Evolutionary conservation across 1,140 invertebrate genomes (phyloP), one percentile per base, ranked within the genome.

Genomic region (Heliconius congener): DNA sequence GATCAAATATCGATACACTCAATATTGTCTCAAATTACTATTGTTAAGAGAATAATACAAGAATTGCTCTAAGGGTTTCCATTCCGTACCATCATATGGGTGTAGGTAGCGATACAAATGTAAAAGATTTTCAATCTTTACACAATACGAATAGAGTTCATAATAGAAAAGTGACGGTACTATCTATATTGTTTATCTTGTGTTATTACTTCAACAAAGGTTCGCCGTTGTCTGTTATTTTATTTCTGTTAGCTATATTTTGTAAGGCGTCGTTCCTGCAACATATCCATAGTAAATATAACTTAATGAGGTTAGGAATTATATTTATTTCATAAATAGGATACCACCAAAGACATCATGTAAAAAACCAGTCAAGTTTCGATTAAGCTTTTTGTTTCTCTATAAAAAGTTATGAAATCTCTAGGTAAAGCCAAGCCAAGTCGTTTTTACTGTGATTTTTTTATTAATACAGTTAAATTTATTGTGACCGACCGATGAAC

Each of bases 21-120:
- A 92, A 93, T 91, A 89, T 87, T 88, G 87, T 91, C 87, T 91
- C 87, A 81, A 86, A 89, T 91, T 91, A 90, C 92, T 85, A 88
- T 91, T 88, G 86, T 90, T 83, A 71, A 76, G 83, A 78, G 76
- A 74, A 75, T 78, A 81, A 81, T 78, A 75, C 76, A 74, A 60
- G 60, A 78, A 73, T 73, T 78, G 71, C 79, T 81, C 71, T 42
- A 27, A 73, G 34, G 66, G 27, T 80, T 73, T 73, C 66, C 52
- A 46, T 19, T 55, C 37, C 60, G 55, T 39, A 27, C 57, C 37
- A 57, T 79, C 73, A 50, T 37, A 73, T 66, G 16, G 34, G 34
- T 18, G n/a, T 72, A 55, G 42, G 39, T 71, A 71, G 18, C 37
- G 8, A 72, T 72, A 30, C 11, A 39, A n/a, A n/a, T 39, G 71